These are phyloP conservation scores for Taenaris catops DNA, from an alignment of 2,888 invertebrate species.

Conservation along the genomic window DNA sequence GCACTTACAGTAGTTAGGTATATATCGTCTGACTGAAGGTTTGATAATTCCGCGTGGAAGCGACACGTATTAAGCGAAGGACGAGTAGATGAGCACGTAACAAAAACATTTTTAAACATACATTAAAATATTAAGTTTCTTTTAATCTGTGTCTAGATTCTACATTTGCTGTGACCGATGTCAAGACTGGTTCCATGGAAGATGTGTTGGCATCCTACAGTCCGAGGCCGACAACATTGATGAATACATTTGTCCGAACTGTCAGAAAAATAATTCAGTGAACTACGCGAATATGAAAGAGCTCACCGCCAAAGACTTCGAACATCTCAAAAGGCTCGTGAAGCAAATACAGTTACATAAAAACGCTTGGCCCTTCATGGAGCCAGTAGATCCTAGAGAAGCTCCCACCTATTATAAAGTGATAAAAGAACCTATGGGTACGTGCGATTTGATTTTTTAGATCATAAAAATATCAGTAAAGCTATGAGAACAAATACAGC, in stretches of 20 bases:
- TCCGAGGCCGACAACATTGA: constrained; percentile 97
- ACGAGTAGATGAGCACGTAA: too few relatives aligned
- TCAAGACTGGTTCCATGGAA: constrained; percentile 99
- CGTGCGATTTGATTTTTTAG: too few relatives aligned
- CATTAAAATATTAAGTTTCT: too few relatives aligned
- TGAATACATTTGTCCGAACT: constrained; percentile 97
- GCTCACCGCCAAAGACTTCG: constrained; percentile 88
- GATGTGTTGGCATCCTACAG: constrained; percentile 96
- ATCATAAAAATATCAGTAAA: too few relatives aligned
- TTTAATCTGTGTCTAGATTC: constrained; percentile 87
- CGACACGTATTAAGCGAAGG: too few relatives aligned
- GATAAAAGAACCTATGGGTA: constrained; percentile 97
- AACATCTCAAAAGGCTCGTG: constrained; percentile 90
- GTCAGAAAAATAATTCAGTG: constrained; percentile 93
- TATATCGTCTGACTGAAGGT: too few relatives aligned
- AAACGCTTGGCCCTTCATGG: constrained; percentile 98
- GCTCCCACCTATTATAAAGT: constrained; percentile 98
- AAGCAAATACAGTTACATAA: constrained; percentile 96
- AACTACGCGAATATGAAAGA: constrained; percentile 95
- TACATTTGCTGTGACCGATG: constrained; percentile 99
- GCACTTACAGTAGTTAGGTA: too few relatives aligned
- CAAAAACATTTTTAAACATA: too few relatives aligned
- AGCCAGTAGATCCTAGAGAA: constrained; percentile 97
- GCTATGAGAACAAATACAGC: too few relatives aligned
- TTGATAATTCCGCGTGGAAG: too few relatives aligned